phyloP scores from a whole-genome alignment of 2,113 vertebrate species.

The Cynopterus brachyotis region DNA sequence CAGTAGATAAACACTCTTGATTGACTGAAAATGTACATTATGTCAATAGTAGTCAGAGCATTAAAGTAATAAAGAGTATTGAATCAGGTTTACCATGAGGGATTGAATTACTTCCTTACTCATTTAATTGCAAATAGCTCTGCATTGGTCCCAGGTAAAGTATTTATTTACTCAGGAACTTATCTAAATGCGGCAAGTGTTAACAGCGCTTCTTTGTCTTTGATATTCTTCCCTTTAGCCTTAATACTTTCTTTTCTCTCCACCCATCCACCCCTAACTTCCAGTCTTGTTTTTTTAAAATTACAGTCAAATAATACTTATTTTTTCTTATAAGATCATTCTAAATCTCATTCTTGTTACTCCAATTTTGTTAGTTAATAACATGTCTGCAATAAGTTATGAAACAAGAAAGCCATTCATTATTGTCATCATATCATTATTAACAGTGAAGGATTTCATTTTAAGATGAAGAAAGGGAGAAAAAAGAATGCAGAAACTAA shows the following conservation, averaged over 20 bases:
- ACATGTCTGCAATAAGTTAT: not conserved
- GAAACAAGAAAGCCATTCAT: not conserved
- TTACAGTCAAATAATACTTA: not conserved
- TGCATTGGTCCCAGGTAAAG: not conserved
- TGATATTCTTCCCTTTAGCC: not conserved
- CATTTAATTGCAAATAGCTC: not conserved
- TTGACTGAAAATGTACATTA: not conserved
- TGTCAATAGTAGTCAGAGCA: not conserved
- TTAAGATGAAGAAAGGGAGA: not conserved
- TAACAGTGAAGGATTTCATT: not conserved
- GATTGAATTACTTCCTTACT: not conserved
- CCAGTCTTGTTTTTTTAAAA: not conserved
- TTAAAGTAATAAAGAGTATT: not conserved
- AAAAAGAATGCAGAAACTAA: not conserved
- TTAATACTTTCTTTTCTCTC: not conserved
- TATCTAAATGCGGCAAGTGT: not conserved
- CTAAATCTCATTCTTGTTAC: not conserved
- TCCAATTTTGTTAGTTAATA: slow-evolving; percentile 1
- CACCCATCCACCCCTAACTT: not conserved
- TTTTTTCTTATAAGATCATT: slow-evolving; percentile 45
- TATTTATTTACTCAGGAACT: not conserved
- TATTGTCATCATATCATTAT: not conserved
- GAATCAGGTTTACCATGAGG: not conserved
- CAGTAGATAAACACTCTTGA: not conserved
- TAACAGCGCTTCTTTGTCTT: not conserved